Evolutionary conservation across 2,888 invertebrate genomes (phyloP).

Genomic region (Mythimna impura): DNA sequence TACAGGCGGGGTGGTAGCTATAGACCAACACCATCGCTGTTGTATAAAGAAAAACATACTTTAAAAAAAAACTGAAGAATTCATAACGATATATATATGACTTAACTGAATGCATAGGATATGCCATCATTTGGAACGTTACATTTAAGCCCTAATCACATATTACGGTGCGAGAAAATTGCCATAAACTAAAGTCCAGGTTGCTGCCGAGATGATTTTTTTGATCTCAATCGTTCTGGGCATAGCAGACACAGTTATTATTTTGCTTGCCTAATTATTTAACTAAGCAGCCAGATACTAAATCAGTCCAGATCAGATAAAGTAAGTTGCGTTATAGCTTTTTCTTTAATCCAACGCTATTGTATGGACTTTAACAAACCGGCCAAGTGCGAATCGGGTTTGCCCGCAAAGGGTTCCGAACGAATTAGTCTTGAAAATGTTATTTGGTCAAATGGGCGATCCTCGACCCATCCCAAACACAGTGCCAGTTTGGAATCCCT

Average conservation of each 20-base stretch:
- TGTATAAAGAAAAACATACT: constrained; percentile 8
- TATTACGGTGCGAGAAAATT: not conserved
- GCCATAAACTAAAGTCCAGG: no score
- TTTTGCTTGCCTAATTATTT: no score
- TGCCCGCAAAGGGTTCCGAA: no score
- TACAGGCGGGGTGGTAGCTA: constrained; percentile 97
- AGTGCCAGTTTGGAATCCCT: no score
- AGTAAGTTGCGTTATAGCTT: not conserved
- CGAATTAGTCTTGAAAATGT: no score
- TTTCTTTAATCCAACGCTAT: no score
- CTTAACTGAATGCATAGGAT: not conserved
- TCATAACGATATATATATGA: not conserved
- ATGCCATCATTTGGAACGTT: not conserved
- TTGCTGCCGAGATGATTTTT: not conserved
- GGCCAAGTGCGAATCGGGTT: no score
- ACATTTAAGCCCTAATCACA: not conserved
- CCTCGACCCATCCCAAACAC: no score
- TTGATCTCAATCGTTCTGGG: no score
- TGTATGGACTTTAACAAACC: no score
- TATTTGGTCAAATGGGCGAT: no score
- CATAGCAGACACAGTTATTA: not conserved
- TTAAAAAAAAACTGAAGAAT: not conserved
- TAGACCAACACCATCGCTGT: constrained; percentile 98
- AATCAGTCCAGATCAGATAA: not conserved
- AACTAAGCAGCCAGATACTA: not conserved